Conservation (phyloP, 2,797 vertebrate species). For the Halcyon chelicuti region DNA sequence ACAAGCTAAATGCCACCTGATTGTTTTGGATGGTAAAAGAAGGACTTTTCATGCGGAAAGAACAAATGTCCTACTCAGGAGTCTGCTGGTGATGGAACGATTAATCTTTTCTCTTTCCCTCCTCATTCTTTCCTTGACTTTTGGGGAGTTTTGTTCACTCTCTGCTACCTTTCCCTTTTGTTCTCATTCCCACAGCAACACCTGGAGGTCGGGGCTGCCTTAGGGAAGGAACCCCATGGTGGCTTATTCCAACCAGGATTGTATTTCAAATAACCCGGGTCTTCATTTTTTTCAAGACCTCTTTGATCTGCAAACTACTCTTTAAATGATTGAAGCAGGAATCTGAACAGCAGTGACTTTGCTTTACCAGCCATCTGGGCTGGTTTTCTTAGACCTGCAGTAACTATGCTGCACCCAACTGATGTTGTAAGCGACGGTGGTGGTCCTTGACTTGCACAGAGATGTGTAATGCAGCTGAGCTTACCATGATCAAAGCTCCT, state of each 20-base stretch:
- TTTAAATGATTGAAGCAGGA: neutral
- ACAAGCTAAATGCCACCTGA: conserved; percentile 29
- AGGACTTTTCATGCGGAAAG: neutral
- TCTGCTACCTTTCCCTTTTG: conserved; percentile 16
- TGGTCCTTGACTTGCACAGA: neutral
- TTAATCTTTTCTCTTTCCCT: conserved; percentile 20
- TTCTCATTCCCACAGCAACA: conserved; percentile 21
- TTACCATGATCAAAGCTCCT: neutral
- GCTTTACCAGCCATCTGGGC: neutral
- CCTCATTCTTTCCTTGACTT: neutral
- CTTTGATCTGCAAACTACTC: neutral
- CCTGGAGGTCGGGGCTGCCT: neutral
- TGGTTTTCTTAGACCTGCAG: neutral
- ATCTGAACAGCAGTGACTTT: neutral
- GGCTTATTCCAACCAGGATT: neutral
- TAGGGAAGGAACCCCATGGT: neutral
- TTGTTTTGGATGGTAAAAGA: conserved; percentile 15
- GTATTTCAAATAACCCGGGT: neutral
- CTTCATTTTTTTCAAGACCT: neutral
- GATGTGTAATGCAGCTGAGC: neutral
- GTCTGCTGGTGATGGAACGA: neutral
- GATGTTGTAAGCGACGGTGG: neutral
- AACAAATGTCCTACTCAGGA: conserved; percentile 42
- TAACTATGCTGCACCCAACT: neutral
- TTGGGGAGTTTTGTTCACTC: neutral